Evolutionary conservation across 2,888 invertebrate genomes (phyloP).

Genomic region (Copidosoma aretas): DNA sequence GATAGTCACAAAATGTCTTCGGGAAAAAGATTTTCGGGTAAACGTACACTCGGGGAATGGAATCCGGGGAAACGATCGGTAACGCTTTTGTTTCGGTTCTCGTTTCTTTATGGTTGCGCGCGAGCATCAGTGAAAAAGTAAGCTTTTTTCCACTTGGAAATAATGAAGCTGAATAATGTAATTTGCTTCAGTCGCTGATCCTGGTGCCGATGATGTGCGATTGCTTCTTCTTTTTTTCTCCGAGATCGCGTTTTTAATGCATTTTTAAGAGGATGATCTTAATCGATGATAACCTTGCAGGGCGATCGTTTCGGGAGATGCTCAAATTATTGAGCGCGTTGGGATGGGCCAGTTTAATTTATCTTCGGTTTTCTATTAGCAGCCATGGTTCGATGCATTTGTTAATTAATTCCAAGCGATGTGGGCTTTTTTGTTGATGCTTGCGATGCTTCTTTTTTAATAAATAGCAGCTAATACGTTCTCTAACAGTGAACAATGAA

Average conservation of each 20-base stretch:
- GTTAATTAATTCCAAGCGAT: not conserved
- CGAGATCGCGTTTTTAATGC: conserved; percentile 32
- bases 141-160: conserved; percentile 8
- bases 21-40: too few species aligned
- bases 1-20: too few species aligned
- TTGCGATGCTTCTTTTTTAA: too few species aligned
- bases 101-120: not conserved
- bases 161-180: not conserved
- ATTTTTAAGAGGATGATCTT: conserved; percentile 37
- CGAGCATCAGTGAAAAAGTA: too few species aligned
- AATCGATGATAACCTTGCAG: conserved; percentile 30
- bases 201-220: not conserved
- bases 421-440: too few species aligned
- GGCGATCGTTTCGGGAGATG: conserved; percentile 4
- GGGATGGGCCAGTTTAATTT: not conserved
- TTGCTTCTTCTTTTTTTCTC: not conserved
- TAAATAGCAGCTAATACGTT: too few species aligned
- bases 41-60: too few species aligned
- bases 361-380: not conserved
- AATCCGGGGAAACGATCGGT: too few species aligned
- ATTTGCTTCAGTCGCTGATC: not conserved
- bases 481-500: too few species aligned
- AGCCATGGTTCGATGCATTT: not conserved
- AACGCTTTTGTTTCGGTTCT: not conserved
- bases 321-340: not conserved